Conservation (phyloP, 2,797 vertebrate genomes). For the Cygnus olor region DNA sequence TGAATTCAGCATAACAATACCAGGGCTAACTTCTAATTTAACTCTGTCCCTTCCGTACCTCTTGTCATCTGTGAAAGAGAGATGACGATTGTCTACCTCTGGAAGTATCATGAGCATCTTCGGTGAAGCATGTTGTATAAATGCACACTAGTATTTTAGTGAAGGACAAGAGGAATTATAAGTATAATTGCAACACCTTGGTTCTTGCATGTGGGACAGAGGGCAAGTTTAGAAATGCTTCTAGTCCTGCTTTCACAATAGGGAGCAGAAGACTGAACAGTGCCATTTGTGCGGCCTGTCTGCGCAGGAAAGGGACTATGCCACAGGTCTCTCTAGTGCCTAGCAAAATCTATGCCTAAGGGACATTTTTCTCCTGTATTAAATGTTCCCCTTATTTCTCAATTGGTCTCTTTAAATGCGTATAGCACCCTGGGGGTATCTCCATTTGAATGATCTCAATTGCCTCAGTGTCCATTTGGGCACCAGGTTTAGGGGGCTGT, state of each 20-base stretch:
- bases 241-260: neutral
- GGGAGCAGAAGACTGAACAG: neutral
- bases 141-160: neutral
- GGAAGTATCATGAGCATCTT: neutral
- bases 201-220: neutral
- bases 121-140: neutral
- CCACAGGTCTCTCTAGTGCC: neutral
- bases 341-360: conserved; percentile 33
- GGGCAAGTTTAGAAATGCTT: neutral
- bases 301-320: neutral
- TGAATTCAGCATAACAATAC: neutral
- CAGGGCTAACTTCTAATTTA: neutral
- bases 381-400: conserved; percentile 23
- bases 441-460: neutral
- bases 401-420: conserved; percentile 1
- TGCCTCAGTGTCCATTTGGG: conserved; percentile 14
- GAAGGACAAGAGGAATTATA: neutral
- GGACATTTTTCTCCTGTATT: conserved; percentile 23
- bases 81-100: neutral
- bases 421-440: neutral
- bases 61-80: neutral
- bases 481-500: conserved; percentile 18
- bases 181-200: neutral
- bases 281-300: neutral
- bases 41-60: neutral